A percentile compares a stretch with the other conserved stretches of the same genome.
These are phyloP conservation scores for Puma concolor DNA, from an alignment of 2,113 vertebrate genomes.

Conservation along the genomic window DNA sequence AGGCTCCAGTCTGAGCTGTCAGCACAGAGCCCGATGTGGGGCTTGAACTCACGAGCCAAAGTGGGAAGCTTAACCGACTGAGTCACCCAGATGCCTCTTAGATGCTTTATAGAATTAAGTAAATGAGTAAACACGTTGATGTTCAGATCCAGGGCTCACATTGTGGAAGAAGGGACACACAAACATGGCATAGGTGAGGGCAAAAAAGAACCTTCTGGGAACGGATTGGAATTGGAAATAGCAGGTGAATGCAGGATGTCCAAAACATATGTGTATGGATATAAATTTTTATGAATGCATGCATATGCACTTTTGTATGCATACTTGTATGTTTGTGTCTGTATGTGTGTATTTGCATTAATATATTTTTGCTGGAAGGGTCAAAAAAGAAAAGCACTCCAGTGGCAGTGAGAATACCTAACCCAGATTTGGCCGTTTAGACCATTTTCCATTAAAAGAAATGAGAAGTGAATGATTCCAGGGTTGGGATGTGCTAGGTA, in stretches of 20 bases:
- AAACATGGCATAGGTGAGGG: not conserved
- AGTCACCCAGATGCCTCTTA: not conserved
- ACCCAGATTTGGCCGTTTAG: not conserved
- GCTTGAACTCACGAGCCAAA: too few species aligned
- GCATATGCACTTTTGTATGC: not conserved
- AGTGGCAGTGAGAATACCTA: not conserved
- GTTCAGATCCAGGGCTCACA: not conserved
- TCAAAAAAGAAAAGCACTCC: not conserved
- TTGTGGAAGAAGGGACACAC: not conserved
- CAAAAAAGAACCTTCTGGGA: not conserved
- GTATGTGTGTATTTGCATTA: not conserved
- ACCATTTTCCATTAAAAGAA: not conserved
- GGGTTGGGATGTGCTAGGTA: too few species aligned
- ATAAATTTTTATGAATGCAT: not conserved
- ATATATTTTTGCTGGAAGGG: not conserved
- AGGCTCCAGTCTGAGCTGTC: too few species aligned
- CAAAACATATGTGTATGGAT: not conserved
- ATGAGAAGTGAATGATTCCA: not conserved
- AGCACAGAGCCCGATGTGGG: too few species aligned
- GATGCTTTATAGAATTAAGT: not conserved
- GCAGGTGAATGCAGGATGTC: not conserved
- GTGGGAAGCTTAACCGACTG: too few species aligned
- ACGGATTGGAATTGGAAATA: not conserved
- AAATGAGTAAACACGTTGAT: not conserved
- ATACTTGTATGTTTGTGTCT: not conserved